Evolutionary conservation across 2,888 invertebrate species (phyloP), one percentile per base, ranked within the genome.

Genomic region (Polia nebulosa): DNA sequence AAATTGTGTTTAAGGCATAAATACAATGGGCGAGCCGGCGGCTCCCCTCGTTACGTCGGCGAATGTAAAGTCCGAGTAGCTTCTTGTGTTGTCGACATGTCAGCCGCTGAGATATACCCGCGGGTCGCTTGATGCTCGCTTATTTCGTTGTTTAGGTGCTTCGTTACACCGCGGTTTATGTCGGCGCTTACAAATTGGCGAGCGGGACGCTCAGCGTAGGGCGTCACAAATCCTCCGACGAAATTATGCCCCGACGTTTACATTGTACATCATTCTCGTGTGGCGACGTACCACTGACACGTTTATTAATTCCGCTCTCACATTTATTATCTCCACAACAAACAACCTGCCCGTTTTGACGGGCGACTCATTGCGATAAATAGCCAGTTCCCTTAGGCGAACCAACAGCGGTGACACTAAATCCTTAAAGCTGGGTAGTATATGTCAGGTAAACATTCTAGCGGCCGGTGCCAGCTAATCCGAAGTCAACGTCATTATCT

Each of bases 41-140:
- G 93, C 93, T 92, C 88, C 92, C 90, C 93, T 95, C 95, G 95
- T 95, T 95, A 95, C 93, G 94, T 92, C 94, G 94, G 94, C 92
- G 91, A 93, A 92, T 94, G 94, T 93, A 94, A 94, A 95, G 94
- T 94, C 91, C 91, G 90, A 88, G 88, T 88, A 86, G 91, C 91
- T 91, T 89, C 92, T 91, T 91, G 92, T 92, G 91, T 91, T 93
- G 93, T 93, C 93, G 88, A 90, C 90, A 90, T 93, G 95, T 94
- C 95, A 93, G 86, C 86, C 86, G 87, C 86, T 92, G 93, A 94
- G 92, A 94, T 94, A 95, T 91, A 92, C 89, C 89, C 90, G 91
- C 88, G 85, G 87, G 84, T 76, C 83, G 87, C 87, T 80, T 91
- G 93, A 92, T 91, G 80, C 86, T 80, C 83, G 85, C 83, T 83